Evolutionary conservation across 1,140 invertebrate species (phyloP), one percentile per base, ranked within the genome.

Genomic region (Oncopodura yosiiana): DNA sequence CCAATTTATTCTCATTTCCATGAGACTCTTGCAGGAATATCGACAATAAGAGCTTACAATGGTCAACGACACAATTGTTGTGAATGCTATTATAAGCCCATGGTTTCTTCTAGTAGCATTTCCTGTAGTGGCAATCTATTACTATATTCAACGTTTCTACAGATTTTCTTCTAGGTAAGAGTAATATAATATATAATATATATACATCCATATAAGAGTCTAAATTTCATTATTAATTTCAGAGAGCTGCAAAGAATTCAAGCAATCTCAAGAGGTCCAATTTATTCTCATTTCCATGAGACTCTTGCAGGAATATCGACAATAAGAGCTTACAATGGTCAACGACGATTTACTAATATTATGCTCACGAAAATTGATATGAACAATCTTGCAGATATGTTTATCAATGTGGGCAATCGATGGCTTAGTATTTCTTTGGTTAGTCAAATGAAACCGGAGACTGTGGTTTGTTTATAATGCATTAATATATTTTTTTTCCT

Each of bases 381-480:
- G 11, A 86, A 88, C 67, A 81, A 84, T 44, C 79, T 82, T 60
- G 81, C 84, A 3, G 81, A 86, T 66, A 72, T 87, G 3, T 78
- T 88, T 52, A 71, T 86, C 39, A 87, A 88, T 64, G 79, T 82
- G 1, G 81, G 82, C 26, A 87, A 84, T 67, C 76, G 86, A 55
- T 90, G 86, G 86, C 74, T 91, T 2, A 86, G 86, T 16, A 78
- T 88, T 38, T 77, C 80, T 58, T 65, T 88, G 70, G 85, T 87
- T 74, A 76, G 72, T 69, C 51, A 9, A 30, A 12, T 43, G 32
- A 27, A 41, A 51, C 45, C 38, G 14, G 32, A 27, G 37, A 51
- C 45, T 49, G 14, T 8, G 6, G 18, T 34, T 9, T 24, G 11
- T 46, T 36, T 23, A 16, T 39, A 41, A 24, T 26, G 24, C 42